Base-by-base conservation (phyloP, 2,797 vertebrate species). In the Leontopithecus rosalia region DNA sequence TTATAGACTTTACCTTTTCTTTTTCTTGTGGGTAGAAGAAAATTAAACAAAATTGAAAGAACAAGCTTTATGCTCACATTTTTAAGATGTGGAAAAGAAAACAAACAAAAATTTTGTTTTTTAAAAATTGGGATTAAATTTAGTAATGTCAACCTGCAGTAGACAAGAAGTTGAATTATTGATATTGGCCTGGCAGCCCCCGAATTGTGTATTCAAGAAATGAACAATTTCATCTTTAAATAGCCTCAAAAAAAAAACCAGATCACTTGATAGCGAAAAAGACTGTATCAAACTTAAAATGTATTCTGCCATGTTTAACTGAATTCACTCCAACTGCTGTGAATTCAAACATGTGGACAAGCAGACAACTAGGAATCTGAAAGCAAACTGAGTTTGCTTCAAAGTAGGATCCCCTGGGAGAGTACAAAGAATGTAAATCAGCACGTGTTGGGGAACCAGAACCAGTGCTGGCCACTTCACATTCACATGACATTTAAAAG, bases 31-130 rank as follows among this genome's bases (percentile, higher is more conserved):
- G 17, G 4, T 67, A 4, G 43, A 90, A 50, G 43, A 4, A 95
- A 95, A 92, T 52, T 82, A 84, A 82, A 3, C 20, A 61, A 81
- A 85, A 50, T 77, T 43, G 4, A 90, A 87, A 91, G 46, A 91
- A 24, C 2, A 88, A 70, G 24, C 9, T 86, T 97, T 64, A 46
- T 36, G n/a, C 15, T 64, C 76, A 14, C 22, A 55, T 76, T 96
- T 88, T 88, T 33, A 87, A 93, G 24, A 50, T 43, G 96, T 89
- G 20, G 52, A 83, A 91, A 94, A 95, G 36, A 87, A 87, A 96
- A 52, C 24, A 77, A 89, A 88, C 46, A 90, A 70, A 52, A 26
- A 39, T 12, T 28, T 14, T 57, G 22, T 39, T 80, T 55, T 76
- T 89, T 87, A 14, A 36, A 12, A 91, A 88, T 17, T 50, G 41